Conservation (phyloP, 1,140 invertebrate species). For the Xylocopa sonorina region DNA sequence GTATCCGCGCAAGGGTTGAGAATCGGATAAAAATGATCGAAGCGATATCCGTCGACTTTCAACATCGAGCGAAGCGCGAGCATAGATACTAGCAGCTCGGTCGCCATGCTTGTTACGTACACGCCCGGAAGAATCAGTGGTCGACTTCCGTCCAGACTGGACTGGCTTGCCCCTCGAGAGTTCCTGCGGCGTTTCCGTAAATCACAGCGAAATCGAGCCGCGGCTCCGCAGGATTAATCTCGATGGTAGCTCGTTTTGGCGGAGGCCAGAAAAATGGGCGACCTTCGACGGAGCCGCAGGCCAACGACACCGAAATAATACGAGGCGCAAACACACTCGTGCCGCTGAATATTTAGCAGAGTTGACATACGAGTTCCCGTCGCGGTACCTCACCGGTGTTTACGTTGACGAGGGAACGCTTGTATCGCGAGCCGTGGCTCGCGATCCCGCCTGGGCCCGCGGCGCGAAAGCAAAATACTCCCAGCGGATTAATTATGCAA, state of each 20-base stretch:
- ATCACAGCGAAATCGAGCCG: not conserved
- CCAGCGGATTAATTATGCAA: constrained; percentile 30
- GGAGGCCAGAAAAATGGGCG: constrained; percentile 30
- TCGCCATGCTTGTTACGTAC: constrained; percentile 29
- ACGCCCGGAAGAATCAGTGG: constrained; percentile 32
- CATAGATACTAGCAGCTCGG: too few relatives aligned
- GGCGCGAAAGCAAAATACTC: constrained; percentile 18
- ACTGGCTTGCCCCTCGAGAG: not conserved
- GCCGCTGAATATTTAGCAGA: constrained; percentile 35
- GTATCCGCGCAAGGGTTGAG: too few relatives aligned
- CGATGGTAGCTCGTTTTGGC: not conserved
- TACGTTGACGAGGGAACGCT: constrained; percentile 26
- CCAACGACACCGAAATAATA: constrained; percentile 50
- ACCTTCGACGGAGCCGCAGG: constrained; percentile 44
- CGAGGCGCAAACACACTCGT: constrained; percentile 16
- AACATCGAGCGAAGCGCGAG: too few relatives aligned
- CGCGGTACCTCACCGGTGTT: constrained; percentile 22
- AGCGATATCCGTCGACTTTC: too few relatives aligned
- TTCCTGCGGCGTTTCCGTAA: too few relatives aligned
- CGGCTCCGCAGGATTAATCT: too few relatives aligned
- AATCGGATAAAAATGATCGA: too few relatives aligned
- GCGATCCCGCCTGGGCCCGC: not conserved
- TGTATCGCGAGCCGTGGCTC: not conserved
- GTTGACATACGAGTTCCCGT: not conserved
- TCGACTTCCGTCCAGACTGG: not conserved